Evolutionary conservation across 2,888 invertebrate species (phyloP).

Genomic region (Rugalucina vietnamica): DNA sequence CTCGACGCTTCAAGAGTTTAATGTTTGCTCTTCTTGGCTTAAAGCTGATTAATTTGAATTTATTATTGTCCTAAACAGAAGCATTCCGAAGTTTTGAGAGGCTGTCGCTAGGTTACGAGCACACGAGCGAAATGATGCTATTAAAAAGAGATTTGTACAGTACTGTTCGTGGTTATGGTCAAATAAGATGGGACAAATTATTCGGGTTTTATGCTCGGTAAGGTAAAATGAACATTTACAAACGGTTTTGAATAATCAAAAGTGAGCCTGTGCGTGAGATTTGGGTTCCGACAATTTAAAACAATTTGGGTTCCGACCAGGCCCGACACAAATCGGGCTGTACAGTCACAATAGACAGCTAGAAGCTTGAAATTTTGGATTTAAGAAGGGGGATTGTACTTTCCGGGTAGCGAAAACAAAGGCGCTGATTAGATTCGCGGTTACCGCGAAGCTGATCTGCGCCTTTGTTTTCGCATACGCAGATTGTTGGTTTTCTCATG

Average conservation of each 20-base stretch:
- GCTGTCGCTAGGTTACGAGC: constrained; percentile 43
- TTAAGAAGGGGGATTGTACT: too few relatives aligned
- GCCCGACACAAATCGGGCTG: background rate
- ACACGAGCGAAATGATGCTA: constrained; percentile 51
- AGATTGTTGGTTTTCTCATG: too few relatives aligned
- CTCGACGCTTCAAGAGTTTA: constrained; percentile 2
- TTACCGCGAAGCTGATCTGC: too few relatives aligned
- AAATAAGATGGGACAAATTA: background rate
- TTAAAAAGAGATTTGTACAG: constrained; percentile 58
- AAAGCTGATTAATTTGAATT: constrained; percentile 31
- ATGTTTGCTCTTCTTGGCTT: background rate
- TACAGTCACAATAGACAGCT: background rate
- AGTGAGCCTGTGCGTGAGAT: background rate
- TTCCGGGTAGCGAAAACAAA: too few relatives aligned
- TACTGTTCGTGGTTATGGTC: background rate
- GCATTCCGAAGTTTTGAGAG: constrained; percentile 36
- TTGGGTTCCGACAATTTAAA: background rate
- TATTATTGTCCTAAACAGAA: constrained; percentile 38
- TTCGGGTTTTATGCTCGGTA: background rate
- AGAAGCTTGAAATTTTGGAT: too few relatives aligned
- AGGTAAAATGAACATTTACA: background rate
- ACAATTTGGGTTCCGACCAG: background rate
- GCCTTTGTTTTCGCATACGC: too few relatives aligned
- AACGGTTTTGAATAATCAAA: background rate
- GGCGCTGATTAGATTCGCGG: too few relatives aligned